A percentile compares a stretch with the other conserved stretches of the same genome.
Evolutionary conservation across 2,113 vertebrate genomes (phyloP).

Genomic region (Struthio camelus): DNA sequence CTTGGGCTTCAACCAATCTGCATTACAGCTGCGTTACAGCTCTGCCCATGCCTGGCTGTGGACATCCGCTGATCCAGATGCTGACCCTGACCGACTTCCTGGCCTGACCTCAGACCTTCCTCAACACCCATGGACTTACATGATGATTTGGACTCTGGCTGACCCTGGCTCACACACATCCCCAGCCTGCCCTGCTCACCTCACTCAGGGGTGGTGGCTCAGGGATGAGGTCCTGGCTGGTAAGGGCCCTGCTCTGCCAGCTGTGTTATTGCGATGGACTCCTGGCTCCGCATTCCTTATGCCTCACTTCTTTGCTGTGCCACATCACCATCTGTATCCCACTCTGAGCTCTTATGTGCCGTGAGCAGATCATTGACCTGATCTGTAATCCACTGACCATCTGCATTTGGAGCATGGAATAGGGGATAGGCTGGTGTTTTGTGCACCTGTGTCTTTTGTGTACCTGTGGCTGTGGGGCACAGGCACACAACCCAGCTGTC

Average conservation of each 20-base stretch:
- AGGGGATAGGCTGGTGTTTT: not conserved
- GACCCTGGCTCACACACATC: not conserved
- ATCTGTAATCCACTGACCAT: not conserved
- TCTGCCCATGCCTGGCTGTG: not conserved
- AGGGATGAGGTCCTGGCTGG: not conserved
- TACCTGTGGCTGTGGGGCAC: not conserved
- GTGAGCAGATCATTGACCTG: not conserved
- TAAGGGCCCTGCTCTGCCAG: not conserved
- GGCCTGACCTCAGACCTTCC: not conserved
- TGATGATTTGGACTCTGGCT: not conserved
- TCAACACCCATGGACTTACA: not conserved
- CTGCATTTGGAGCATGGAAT: not conserved
- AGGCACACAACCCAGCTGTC: not conserved
- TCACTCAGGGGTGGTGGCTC: not conserved
- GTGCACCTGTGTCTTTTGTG: not conserved
- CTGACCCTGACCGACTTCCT: not conserved
- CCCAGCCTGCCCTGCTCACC: not conserved
- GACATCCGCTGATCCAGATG: not conserved
- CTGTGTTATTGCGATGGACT: not conserved
- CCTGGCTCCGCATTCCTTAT: not conserved
- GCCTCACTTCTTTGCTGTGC: not conserved
- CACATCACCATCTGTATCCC: not conserved
- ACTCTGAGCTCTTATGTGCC: not conserved
- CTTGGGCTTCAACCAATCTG: not conserved
- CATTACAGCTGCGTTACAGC: fast-evolving